Percentiles rank a stretch among this genome's conserved stretches.
These are phyloP conservation scores for Phalacrocorax pelagicus DNA, from an alignment of 2,113 vertebrate genomes.

Conservation along the genomic window DNA sequence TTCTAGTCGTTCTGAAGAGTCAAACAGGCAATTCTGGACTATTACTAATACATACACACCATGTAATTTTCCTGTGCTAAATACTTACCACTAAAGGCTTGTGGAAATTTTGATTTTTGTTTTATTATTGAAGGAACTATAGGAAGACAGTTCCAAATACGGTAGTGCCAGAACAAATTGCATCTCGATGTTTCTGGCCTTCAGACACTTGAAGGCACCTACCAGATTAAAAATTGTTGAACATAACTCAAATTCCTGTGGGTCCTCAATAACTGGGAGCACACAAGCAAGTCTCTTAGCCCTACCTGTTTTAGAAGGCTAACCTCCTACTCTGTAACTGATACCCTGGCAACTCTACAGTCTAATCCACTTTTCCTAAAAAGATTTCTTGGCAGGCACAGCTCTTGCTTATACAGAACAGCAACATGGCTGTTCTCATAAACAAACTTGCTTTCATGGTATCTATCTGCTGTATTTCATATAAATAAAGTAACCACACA, in stretches of 20 bases:
- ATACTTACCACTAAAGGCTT: constrained; percentile 8
- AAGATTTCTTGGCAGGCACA: background rate
- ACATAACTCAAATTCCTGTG: background rate
- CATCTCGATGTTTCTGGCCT: background rate
- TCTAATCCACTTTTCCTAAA: background rate
- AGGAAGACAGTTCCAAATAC: background rate
- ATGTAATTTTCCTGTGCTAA: background rate
- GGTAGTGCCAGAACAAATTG: background rate
- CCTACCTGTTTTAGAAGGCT: background rate
- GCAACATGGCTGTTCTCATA: background rate
- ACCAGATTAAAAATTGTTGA: background rate
- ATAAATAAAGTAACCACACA: background rate
- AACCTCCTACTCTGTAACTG: background rate
- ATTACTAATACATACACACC: background rate
- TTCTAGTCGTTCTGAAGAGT: background rate
- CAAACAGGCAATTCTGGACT: background rate
- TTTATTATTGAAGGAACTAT: background rate
- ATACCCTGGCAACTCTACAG: background rate
- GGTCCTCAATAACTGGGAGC: background rate
- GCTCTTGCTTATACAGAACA: background rate
- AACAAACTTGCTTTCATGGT: background rate
- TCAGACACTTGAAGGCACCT: background rate
- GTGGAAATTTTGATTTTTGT: background rate
- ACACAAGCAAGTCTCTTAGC: background rate
- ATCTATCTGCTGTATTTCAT: background rate